A percentile compares a stretch with the other conserved stretches of the same genome.
Conservation (phyloP, 2,113 vertebrate species). For the Thymallus thymallus region DNA sequence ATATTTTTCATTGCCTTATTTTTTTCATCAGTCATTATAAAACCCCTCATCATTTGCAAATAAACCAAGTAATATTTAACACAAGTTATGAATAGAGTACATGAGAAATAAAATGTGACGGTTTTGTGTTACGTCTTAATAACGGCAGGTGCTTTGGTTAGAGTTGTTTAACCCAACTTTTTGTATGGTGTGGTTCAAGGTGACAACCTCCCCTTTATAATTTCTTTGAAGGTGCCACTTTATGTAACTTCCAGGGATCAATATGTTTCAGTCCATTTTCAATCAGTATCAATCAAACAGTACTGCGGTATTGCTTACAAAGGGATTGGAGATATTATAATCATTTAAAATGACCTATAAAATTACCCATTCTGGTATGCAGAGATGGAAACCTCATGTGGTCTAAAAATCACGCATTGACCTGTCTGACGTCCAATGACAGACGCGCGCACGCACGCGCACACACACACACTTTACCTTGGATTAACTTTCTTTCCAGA, state of each 20-base stretch:
- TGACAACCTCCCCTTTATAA: slow-evolving; percentile 2
- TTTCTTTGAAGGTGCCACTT: slow-evolving; percentile 39
- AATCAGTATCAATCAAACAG: slow-evolving; percentile 5
- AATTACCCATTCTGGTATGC: slow-evolving; percentile 28
- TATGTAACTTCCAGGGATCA: slow-evolving; percentile 84
- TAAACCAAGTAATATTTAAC: slow-evolving; percentile 6
- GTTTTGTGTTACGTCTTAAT: slow-evolving; percentile 18
- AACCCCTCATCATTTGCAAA: slow-evolving; percentile 1
- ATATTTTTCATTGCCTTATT: slow-evolving; percentile 13
- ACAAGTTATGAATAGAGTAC: slow-evolving; percentile 29
- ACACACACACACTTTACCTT: not conserved
- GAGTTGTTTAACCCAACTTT: slow-evolving; percentile 34
- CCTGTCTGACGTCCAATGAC: slow-evolving; percentile 3
- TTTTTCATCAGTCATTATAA: slow-evolving; percentile 17
- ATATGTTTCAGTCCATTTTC: slow-evolving; percentile 13
- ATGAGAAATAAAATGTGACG: slow-evolving; percentile 28
- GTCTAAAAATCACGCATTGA: not conserved
- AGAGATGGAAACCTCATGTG: slow-evolving; percentile 63
- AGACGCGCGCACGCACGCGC: slow-evolving; percentile 22
- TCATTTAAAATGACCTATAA: not conserved
- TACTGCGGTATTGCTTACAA: not conserved
- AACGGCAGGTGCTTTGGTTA: slow-evolving; percentile 32
- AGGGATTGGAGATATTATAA: slow-evolving; percentile 8
- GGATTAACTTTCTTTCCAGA: not conserved
- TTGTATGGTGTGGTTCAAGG: slow-evolving; percentile 24